A percentile compares a stretch with the other conserved stretches of the same genome.
Evolutionary conservation across 2,113 vertebrate genomes (phyloP).

Genomic region (Rhinogobius similis): DNA sequence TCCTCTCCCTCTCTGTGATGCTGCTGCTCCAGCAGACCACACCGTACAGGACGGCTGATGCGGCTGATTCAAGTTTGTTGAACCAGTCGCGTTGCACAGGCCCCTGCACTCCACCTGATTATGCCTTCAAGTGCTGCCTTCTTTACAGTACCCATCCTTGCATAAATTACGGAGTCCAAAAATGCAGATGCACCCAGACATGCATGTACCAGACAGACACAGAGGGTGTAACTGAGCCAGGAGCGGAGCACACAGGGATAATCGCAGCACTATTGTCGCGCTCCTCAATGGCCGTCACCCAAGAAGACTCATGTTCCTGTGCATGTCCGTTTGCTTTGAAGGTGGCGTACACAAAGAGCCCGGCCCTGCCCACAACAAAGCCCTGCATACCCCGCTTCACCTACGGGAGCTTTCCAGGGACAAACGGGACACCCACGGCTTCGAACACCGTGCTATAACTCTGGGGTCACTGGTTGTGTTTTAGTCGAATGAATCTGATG

Average conservation of each 20-base stretch:
- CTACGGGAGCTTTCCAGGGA: constrained; percentile 70
- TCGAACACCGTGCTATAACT: no score
- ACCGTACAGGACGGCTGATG: no score
- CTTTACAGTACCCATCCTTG: no score
- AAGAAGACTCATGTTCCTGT: constrained; percentile 83
- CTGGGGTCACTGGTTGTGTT: constrained; percentile 10
- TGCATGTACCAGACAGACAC: constrained; percentile 47
- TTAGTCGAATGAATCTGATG: background rate
- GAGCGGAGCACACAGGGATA: constrained; percentile 76
- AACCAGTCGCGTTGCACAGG: no score
- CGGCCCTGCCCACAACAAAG: constrained; percentile 76
- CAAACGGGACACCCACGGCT: constrained; percentile 68
- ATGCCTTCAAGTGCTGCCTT: no score
- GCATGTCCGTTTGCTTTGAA: constrained; percentile 82
- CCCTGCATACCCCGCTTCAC: constrained; percentile 71
- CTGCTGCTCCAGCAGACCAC: no score
- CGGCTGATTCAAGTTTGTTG: no score
- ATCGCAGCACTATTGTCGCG: constrained; percentile 79
- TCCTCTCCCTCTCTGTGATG: no score
- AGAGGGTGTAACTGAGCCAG: constrained; percentile 79
- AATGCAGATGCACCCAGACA: constrained; percentile 42
- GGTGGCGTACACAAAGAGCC: constrained; percentile 79
- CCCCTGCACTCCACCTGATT: no score
- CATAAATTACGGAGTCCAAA: no score
- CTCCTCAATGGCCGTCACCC: constrained; percentile 79